Conservation (phyloP, 2,888 invertebrate species). For the Ectobius pallidus region DNA sequence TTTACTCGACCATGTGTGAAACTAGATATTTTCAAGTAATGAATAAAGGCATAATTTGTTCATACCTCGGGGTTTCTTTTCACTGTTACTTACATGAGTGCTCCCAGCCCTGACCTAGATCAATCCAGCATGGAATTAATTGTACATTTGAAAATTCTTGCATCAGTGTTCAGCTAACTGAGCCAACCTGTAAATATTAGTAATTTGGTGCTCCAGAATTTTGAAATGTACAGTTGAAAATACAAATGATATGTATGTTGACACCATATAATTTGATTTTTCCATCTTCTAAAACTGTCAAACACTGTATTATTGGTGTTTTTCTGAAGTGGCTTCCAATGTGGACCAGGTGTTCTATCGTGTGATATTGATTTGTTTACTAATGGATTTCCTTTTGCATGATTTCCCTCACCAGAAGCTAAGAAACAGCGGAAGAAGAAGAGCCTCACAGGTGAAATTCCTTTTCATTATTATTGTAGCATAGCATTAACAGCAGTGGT, state of each 20-base stretch:
- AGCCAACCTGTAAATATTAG: too few relatives aligned
- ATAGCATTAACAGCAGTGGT: not conserved
- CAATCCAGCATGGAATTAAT: conserved; percentile 14
- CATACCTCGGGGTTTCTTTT: too few relatives aligned
- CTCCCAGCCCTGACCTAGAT: conserved; percentile 7
- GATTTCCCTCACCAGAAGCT: conserved; percentile 75
- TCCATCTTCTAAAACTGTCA: conserved; percentile 26
- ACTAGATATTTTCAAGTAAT: too few relatives aligned
- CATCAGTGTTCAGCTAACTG: not conserved
- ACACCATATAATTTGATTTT: not conserved
- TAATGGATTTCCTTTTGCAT: conserved; percentile 51
- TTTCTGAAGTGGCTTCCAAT: conserved; percentile 30
- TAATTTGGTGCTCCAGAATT: not conserved
- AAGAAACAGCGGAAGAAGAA: conserved; percentile 95
- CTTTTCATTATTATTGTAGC: conserved; percentile 20
- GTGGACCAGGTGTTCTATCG: conserved; percentile 34
- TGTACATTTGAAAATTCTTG: conserved; percentile 19
- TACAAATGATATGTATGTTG: conserved; percentile 18
- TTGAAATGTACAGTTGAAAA: conserved; percentile 9
- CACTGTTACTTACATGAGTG: not conserved
- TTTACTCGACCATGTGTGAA: too few relatives aligned
- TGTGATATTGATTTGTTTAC: conserved; percentile 42
- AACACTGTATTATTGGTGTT: conserved; percentile 25
- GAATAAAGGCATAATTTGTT: not conserved
- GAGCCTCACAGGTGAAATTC: conserved; percentile 81